Percentiles rank a stretch among this genome's conserved stretches.
phyloP scores from a whole-genome alignment of 2,888 invertebrate genomes.

The Marasmarcha lunaedactyla region DNA sequence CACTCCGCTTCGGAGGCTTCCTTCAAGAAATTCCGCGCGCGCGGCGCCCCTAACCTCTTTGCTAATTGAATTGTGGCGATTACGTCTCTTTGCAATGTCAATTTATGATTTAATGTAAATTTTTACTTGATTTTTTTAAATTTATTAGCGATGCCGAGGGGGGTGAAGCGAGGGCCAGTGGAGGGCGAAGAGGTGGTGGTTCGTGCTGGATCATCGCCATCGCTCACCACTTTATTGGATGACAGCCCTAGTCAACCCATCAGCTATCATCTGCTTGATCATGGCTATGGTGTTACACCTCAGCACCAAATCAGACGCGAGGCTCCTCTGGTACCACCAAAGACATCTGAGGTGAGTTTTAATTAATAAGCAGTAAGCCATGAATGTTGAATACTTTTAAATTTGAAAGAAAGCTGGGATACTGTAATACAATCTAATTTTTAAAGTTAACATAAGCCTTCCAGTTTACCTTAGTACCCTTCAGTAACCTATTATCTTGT shows the following conservation, averaged over 20 bases:
- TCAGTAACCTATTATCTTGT: no score
- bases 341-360: constrained; percentile 67
- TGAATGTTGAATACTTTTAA: no score
- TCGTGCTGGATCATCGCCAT: constrained; percentile 65
- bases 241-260: constrained; percentile 67
- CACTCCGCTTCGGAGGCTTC: constrained; percentile 56
- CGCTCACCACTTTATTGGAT: constrained; percentile 61
- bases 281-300: constrained; percentile 88
- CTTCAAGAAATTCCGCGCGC: constrained; percentile 59
- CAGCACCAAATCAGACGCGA: constrained; percentile 74
- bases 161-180: constrained; percentile 69
- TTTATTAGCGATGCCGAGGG: constrained; percentile 69
- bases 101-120: neutral
- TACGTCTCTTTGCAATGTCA: constrained; percentile 23
- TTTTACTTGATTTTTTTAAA: constrained; percentile 1
- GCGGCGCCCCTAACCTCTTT: constrained; percentile 66
- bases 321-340: constrained; percentile 65
- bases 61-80: constrained; percentile 60
- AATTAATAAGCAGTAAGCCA: neutral
- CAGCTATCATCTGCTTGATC: constrained; percentile 85
- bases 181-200: constrained; percentile 65
- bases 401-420: no score
- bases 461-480: no score
- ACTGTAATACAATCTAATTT: no score
- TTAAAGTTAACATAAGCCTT: neutral